These are phyloP conservation scores for Hypotaenidia philippensis DNA, from an alignment of 2,797 vertebrate genomes.

Conservation along the genomic window DNA sequence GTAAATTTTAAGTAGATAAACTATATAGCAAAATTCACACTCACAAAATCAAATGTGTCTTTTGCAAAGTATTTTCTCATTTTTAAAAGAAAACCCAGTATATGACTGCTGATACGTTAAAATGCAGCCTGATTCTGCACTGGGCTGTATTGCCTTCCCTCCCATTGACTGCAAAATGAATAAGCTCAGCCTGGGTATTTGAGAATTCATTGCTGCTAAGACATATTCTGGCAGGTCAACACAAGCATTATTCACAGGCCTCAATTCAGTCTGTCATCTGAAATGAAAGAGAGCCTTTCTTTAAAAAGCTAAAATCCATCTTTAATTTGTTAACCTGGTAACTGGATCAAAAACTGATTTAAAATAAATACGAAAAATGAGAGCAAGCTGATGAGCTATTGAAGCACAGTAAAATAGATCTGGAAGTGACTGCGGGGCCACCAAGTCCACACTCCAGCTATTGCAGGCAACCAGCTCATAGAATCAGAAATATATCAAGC, in stretches of 20 bases:
- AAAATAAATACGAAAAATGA: conserved; percentile 46
- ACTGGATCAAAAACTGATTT: conserved; percentile 43
- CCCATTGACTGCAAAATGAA: conserved; percentile 62
- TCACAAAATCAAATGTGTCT: background rate
- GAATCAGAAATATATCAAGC: background rate
- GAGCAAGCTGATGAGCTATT: conserved; percentile 8
- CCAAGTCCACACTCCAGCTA: background rate
- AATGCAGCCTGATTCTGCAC: conserved; percentile 20
- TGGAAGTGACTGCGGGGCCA: background rate
- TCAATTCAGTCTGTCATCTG: conserved; percentile 63
- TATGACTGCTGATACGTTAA: background rate
- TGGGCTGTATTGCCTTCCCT: conserved; percentile 36
- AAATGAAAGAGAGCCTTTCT: conserved; percentile 63
- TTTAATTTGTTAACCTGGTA: conserved; percentile 63
- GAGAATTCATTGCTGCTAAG: conserved; percentile 55
- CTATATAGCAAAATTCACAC: background rate
- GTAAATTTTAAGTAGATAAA: background rate
- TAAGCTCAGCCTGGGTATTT: conserved; percentile 57
- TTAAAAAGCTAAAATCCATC: conserved; percentile 61
- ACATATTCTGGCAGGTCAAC: conserved; percentile 71
- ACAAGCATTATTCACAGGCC: conserved; percentile 69
- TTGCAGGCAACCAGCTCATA: background rate
- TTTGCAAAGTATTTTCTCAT: background rate
- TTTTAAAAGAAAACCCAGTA: background rate
- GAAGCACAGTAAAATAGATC: conserved; percentile 1